Evolutionary conservation across 1,140 invertebrate species (phyloP), one percentile per base, ranked within the genome.

Genomic region (Plutomurus gul): DNA sequence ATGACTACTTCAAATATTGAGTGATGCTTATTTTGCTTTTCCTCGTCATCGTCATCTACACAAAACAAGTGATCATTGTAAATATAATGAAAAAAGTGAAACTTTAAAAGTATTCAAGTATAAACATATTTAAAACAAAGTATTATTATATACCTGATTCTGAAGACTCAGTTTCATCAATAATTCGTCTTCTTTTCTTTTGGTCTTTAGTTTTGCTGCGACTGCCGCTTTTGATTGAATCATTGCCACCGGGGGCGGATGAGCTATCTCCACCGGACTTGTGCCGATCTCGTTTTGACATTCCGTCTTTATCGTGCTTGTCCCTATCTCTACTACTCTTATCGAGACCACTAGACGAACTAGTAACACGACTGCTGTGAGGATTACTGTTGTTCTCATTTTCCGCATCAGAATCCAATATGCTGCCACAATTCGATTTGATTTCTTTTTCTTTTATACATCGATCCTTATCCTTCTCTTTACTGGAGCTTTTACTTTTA

Each of bases 1-100:
- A 95, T 93, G 25, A 94, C 90, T 78, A 95, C 95, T 85, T 96
- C 94, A 86, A 95, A 96, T 82, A 95, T 95, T n/a, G 94, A 96
- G 87, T 94, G 93, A 87, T 94, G 95, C 85, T 95, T 85, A 40
- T 83, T 84, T 22, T 84, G 80, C 5, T 84, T 92, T 51, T 91
- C 91, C 83, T 91, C 90, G 82, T 91, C 91, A 85, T 93, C 93
- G 84, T 93, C 93, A 39, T 92, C 92, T 70, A 51, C 75, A 20
- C 37, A 37, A 27, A 18, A 49, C 43, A 39, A 30, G 10, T n/a
- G 18, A 43, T 1, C 8, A 46, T 5, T 16, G 43, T 6, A 18
- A 18, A 11, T 5, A 46, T n/a, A 4, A 0, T 16, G 7, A 47
- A 20, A 18, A 47, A 47, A 0, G n/a, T 18, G n/a, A 18, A 18